Conservation (phyloP, 1,140 invertebrate genomes). For the Temnothorax nylanderi region DNA sequence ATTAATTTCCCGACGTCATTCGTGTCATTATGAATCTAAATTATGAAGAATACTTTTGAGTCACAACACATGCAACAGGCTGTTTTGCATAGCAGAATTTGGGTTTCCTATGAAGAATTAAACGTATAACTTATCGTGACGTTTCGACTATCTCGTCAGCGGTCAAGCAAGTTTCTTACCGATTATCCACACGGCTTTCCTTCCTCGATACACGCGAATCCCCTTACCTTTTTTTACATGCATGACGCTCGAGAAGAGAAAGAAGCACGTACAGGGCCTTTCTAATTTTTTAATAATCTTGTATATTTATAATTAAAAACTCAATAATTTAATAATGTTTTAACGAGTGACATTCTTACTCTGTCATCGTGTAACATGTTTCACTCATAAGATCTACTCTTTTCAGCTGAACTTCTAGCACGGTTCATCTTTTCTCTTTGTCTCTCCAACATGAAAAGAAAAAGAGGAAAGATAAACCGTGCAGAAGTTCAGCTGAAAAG, state of each 20-base stretch:
- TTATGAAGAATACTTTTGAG: neutral
- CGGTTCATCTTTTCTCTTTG: too few species aligned
- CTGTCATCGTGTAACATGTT: neutral
- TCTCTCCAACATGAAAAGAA: too few species aligned
- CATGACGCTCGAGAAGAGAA: neutral
- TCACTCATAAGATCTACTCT: neutral
- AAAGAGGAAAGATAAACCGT: too few species aligned
- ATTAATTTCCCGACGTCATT: neutral
- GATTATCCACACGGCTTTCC: constrained; percentile 12
- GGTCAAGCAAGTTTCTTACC: neutral
- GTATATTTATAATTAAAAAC: neutral
- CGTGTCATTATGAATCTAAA: neutral
- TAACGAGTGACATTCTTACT: neutral
- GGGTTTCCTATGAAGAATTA: neutral
- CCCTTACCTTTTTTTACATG: neutral
- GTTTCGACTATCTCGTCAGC: neutral
- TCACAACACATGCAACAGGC: neutral
- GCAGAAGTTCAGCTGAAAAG: too few species aligned
- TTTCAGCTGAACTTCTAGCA: too few species aligned
- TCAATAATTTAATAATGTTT: neutral
- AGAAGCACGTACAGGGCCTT: neutral
- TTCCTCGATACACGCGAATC: neutral
- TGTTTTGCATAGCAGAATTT: neutral
- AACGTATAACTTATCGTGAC: neutral
- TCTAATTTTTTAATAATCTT: neutral